Base-by-base conservation (phyloP, 2,888 invertebrate genomes). In the Hydroisotoma schaefferi region DNA sequence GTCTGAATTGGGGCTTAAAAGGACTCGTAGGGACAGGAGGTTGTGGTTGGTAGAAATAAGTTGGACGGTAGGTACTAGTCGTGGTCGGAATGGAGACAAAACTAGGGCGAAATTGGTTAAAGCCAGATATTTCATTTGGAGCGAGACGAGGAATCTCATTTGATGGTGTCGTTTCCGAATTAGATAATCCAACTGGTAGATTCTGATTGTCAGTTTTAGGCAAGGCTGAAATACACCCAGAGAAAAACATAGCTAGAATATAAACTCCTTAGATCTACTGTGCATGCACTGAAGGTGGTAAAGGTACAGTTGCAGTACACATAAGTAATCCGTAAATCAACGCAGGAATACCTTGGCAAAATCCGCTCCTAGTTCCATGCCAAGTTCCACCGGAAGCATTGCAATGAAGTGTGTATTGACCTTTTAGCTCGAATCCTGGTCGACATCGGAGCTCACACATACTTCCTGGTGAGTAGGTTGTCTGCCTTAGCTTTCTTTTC, bases 401-500 rank as follows among this genome's bases (percentile, higher is more conserved):
- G 48, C 72, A 72, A 22, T 71, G 67, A 18, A 72, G 67, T 3
- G 68, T 71, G 59, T 71, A 72, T 37, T 68, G 63, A 26, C 72
- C 72, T 43, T 62, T 63, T 10, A 72, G 52, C 33, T 70, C 66
- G 48, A 72, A 72, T 23, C 72, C 72, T 20, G 71, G 64, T 53
- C 72, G 49, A 57, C 72, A 72, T 8, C 72, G 43, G 8, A 72
- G 60, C 57, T 69, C 72, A 46, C 72, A 72, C 70, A 71, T 69
- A 29, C 66, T 66, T 3, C 70, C 72, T 8, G 72, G 72, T 2
- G 70, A 68, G 49, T 72, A 72, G 15, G 67, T 64, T 8, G 72
- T 72, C 44, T 72, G 72, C 37, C 70, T 62, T 22, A 54, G 61
- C 26, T 60, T 59, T 23, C 72, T 44, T 27, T 63, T 63, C 27